A percentile compares a stretch with the other conserved stretches of the same genome.
Evolutionary conservation across 2,888 invertebrate species (phyloP).

Genomic region (Synergus laeviventris): DNA sequence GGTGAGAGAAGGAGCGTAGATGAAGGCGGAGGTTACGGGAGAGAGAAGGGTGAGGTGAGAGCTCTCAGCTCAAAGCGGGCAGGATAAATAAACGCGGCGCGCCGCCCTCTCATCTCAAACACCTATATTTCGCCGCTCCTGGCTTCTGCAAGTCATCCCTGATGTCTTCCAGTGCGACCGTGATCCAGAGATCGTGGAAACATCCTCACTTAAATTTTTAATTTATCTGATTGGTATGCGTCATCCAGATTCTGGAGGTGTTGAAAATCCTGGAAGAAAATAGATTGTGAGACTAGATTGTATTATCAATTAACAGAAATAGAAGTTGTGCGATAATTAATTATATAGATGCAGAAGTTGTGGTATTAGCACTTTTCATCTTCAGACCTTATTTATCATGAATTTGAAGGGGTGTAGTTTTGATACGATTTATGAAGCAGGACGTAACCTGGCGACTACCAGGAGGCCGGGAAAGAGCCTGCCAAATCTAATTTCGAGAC

Average conservation of each 20-base stretch:
- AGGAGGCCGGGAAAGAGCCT: conserved; percentile 68
- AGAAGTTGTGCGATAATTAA: no score
- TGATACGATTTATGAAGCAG: conserved; percentile 52
- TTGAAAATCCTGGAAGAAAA: conserved; percentile 2
- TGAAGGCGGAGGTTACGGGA: conserved; percentile 51
- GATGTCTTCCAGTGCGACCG: conserved; percentile 37
- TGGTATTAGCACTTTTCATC: not conserved
- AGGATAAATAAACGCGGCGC: conserved; percentile 74
- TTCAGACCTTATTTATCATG: conserved; percentile 6
- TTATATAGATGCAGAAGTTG: no score
- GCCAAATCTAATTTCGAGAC: conserved; percentile 71
- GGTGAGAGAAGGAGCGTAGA: conserved; percentile 40
- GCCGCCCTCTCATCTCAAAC: conserved; percentile 74
- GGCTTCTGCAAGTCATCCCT: conserved; percentile 64
- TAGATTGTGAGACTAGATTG: not conserved
- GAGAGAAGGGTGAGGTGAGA: conserved; percentile 45
- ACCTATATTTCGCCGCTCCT: conserved; percentile 71
- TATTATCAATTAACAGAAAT: not conserved
- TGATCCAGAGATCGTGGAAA: conserved; percentile 35
- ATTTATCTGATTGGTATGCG: conserved; percentile 21
- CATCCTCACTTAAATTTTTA: conserved; percentile 12
- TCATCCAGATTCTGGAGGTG: conserved; percentile 24
- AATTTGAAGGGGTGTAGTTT: conserved; percentile 39
- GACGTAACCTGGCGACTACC: conserved; percentile 44
- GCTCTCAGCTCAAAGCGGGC: conserved; percentile 62